Conservation (phyloP, 2,797 vertebrate genomes). For the Morelia viridis region DNA sequence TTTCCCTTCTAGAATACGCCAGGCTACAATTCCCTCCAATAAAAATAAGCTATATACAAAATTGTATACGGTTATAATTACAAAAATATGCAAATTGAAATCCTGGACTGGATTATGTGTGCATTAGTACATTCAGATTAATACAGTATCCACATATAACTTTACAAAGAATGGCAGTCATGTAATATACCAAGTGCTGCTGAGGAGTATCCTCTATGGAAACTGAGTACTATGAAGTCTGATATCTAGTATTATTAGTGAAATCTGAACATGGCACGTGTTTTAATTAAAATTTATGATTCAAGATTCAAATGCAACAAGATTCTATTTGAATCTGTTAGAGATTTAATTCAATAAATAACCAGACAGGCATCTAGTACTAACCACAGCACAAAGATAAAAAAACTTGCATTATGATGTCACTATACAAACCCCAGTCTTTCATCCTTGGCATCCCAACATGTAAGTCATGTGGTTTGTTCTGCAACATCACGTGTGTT, state of each 20-base stretch:
- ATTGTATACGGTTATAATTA: conserved; percentile 10
- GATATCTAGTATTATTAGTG: not conserved
- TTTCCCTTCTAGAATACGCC: conserved; percentile 32
- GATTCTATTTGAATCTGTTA: not conserved
- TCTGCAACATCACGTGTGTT: not conserved
- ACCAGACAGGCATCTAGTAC: not conserved
- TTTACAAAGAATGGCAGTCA: not conserved
- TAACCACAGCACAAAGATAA: not conserved
- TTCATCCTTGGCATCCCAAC: not conserved
- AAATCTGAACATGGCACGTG: not conserved
- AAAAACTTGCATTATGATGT: not conserved
- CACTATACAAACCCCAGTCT: not conserved
- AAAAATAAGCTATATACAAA: conserved; percentile 38
- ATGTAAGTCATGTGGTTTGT: not conserved
- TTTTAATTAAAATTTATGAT: not conserved
- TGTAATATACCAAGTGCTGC: not conserved
- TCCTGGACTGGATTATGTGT: not conserved
- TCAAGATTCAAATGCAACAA: not conserved
- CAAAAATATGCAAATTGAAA: conserved; percentile 12
- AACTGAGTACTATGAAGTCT: not conserved
- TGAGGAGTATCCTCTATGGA: not conserved
- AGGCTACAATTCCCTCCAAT: conserved; percentile 38
- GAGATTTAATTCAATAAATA: not conserved
- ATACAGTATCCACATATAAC: not conserved
- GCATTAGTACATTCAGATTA: not conserved